Percentiles rank a stretch among this genome's conserved stretches.
phyloP scores from a whole-genome alignment of 2,113 vertebrate species.

The Regulus satrapa region DNA sequence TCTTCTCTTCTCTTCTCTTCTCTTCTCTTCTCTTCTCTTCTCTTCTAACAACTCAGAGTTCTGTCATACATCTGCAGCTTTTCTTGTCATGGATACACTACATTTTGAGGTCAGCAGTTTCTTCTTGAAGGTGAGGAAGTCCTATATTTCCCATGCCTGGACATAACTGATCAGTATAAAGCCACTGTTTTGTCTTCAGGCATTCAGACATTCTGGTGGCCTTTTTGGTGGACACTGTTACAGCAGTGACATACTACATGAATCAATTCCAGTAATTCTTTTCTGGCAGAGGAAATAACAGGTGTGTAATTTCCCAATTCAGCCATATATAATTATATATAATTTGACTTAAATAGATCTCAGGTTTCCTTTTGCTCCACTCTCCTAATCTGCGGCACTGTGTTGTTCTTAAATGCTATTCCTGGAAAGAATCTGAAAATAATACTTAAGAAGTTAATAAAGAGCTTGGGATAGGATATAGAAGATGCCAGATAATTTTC shows the following conservation, averaged over 20 bases:
- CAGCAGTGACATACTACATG: neutral
- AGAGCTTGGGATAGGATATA: neutral
- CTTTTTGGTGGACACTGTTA: neutral
- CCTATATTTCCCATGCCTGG: neutral
- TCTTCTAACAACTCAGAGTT: neutral
- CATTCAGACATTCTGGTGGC: neutral
- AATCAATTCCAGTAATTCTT: neutral
- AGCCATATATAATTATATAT: conserved; percentile 25
- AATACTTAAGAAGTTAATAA: neutral
- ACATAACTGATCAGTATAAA: neutral
- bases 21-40: neutral
- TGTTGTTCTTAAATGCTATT: conserved; percentile 15
- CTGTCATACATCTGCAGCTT: neutral
- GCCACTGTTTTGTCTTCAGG: neutral
- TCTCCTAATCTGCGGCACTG: neutral
- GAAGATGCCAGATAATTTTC: neutral
- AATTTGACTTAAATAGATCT: conserved; percentile 43
- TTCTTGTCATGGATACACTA: neutral
- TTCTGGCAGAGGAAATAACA: conserved; percentile 34
- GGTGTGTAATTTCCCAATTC: conserved; percentile 42
- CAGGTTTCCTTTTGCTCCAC: conserved; percentile 5
- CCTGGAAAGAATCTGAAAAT: neutral
- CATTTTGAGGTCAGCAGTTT: neutral
- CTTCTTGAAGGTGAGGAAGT: neutral
- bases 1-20: neutral